Conservation (phyloP, 2,797 vertebrate genomes). For the Poecilia picta region DNA sequence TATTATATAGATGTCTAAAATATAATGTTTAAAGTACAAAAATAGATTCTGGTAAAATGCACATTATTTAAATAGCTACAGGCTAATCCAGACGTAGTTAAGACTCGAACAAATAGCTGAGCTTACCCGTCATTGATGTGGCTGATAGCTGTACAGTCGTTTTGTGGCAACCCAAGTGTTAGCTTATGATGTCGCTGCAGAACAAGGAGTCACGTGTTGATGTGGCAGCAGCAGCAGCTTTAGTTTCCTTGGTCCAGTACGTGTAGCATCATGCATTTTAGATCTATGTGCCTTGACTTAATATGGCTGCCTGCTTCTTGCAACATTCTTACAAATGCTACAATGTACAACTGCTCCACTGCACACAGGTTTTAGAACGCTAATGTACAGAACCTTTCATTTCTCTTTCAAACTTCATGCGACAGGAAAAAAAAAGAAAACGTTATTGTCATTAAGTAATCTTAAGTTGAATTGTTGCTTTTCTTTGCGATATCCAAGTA, state of each 20-base stretch:
- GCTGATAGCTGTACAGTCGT: slow-evolving; percentile 58
- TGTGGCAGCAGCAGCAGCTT: slow-evolving; percentile 45
- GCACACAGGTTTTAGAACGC: slow-evolving; percentile 47
- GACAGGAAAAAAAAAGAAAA: slow-evolving; percentile 38
- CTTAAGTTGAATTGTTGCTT: slow-evolving; percentile 50
- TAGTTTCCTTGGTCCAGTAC: slow-evolving; percentile 55
- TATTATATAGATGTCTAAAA: slow-evolving; percentile 39
- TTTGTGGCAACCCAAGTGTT: slow-evolving; percentile 54
- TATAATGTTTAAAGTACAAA: slow-evolving; percentile 40
- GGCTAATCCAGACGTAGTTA: slow-evolving; percentile 63
- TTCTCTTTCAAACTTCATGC: slow-evolving; percentile 45
- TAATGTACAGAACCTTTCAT: slow-evolving; percentile 57
- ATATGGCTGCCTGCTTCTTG: slow-evolving; percentile 76
- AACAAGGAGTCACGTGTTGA: slow-evolving; percentile 31
- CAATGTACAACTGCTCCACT: slow-evolving; percentile 47
- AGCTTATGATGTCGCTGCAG: slow-evolving; percentile 68
- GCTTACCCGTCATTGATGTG: slow-evolving; percentile 49
- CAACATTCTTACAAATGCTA: slow-evolving; percentile 64
- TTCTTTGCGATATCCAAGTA: slow-evolving; percentile 48
- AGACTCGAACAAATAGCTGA: slow-evolving; percentile 57
- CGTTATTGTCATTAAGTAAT: slow-evolving; percentile 54
- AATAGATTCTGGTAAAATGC: slow-evolving; percentile 49
- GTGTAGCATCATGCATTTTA: slow-evolving; percentile 72
- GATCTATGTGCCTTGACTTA: slow-evolving; percentile 81
- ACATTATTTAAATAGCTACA: slow-evolving; percentile 61